These are phyloP conservation scores for Zapornia atra DNA, from an alignment of 2,113 vertebrate genomes.

Conservation along the genomic window DNA sequence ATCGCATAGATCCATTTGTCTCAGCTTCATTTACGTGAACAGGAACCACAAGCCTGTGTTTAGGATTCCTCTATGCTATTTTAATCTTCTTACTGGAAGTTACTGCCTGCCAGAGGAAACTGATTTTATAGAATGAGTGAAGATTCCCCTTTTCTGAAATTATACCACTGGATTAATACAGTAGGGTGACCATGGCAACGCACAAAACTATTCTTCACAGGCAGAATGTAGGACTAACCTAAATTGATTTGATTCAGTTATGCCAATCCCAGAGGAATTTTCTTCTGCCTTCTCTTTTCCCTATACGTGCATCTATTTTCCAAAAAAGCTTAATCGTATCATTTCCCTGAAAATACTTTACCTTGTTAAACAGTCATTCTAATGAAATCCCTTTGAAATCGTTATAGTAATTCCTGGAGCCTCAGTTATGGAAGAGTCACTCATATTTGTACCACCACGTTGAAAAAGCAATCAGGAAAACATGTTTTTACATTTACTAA, in stretches of 20 bases:
- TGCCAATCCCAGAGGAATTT: constrained; percentile 36
- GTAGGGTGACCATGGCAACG: constrained; percentile 34
- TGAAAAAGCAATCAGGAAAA: background rate
- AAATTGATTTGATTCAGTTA: constrained; percentile 50
- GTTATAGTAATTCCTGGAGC: background rate
- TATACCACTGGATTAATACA: constrained; percentile 11
- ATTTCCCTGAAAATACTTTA: constrained; percentile 6
- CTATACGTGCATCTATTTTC: background rate
- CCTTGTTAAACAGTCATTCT: background rate
- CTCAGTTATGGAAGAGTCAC: background rate
- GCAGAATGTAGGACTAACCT: background rate
- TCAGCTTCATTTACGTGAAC: background rate
- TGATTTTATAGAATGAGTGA: constrained; percentile 6
- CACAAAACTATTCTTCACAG: constrained; percentile 4
- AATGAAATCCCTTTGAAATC: background rate
- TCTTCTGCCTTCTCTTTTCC: background rate
- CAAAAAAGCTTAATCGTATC: background rate
- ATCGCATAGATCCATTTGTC: background rate
- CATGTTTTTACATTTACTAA: background rate
- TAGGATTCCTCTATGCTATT: constrained; percentile 4
- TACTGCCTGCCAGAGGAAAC: constrained; percentile 1
- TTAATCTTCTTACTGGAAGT: background rate
- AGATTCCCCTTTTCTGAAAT: constrained; percentile 45
- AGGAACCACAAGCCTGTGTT: background rate
- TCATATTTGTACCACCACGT: background rate